Percentiles rank a stretch among this genome's conserved stretches.
Conservation (phyloP, 2,797 vertebrate genomes). For the Myripristis jacobus region DNA sequence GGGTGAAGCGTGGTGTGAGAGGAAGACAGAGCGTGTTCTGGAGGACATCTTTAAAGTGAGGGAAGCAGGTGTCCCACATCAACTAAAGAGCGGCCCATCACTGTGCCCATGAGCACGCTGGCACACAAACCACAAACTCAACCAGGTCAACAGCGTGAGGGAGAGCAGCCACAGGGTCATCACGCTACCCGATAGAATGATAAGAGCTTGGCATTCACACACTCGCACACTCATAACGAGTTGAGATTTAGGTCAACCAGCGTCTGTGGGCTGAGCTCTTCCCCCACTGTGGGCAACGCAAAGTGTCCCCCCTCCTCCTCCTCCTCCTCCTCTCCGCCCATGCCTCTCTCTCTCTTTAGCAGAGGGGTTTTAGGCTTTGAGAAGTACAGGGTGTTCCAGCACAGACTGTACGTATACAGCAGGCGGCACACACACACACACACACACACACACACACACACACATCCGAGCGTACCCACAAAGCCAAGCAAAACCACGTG, state of each 20-base stretch:
- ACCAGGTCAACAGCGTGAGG: too few species aligned
- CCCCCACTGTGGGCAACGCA: slow-evolving; percentile 13
- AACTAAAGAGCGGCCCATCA: too few species aligned
- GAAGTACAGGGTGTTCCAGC: slow-evolving; percentile 67
- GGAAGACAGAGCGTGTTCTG: too few species aligned
- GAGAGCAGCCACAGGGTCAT: too few species aligned
- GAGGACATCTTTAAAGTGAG: too few species aligned
- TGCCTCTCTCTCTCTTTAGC: slow-evolving; percentile 31
- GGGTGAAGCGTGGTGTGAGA: too few species aligned
- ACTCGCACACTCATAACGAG: neutral
- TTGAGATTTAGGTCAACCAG: slow-evolving; percentile 19
- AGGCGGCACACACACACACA: slow-evolving; percentile 4
- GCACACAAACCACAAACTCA: too few species aligned
- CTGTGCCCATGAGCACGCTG: too few species aligned
- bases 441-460: slow-evolving; percentile 4
- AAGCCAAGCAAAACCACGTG: neutral
- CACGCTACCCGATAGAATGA: neutral
- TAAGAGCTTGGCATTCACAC: neutral
- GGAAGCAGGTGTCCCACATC: too few species aligned
- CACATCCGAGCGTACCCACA: neutral
- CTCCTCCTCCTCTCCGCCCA: neutral
- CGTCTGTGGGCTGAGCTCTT: neutral
- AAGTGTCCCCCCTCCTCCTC: neutral
- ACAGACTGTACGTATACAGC: slow-evolving; percentile 42
- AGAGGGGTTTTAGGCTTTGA: slow-evolving; percentile 39